Conservation (phyloP, 2,888 invertebrate genomes). For the Andrena bicolor region DNA sequence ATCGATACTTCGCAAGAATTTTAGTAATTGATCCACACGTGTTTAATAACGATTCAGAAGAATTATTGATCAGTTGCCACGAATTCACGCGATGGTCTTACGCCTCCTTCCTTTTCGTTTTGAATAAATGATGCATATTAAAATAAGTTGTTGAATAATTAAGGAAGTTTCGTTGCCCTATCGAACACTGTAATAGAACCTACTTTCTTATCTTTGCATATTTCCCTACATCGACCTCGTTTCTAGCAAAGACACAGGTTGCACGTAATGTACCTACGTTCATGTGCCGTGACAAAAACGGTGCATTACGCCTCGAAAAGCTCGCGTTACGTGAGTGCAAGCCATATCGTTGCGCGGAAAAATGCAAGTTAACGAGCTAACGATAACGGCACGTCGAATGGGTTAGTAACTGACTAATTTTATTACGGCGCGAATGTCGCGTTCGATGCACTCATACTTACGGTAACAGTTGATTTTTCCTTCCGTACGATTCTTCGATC, state of each 20-base stretch:
- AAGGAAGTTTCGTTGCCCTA: neutral
- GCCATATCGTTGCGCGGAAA: conserved; percentile 31
- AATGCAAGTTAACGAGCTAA: conserved; percentile 49
- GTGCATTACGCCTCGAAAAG: conserved; percentile 49
- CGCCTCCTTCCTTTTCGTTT: too few relatives aligned
- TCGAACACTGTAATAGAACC: neutral
- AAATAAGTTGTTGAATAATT: neutral
- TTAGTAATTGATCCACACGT: too few relatives aligned
- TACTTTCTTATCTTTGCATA: neutral
- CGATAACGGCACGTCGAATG: conserved; percentile 54
- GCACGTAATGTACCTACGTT: conserved; percentile 41
- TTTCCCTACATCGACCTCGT: conserved; percentile 6
- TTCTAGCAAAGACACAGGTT: neutral
- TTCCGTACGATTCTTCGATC: neutral
- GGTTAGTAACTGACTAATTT: conserved; percentile 59
- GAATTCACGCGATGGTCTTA: too few relatives aligned
- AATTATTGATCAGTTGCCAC: too few relatives aligned
- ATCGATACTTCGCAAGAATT: too few relatives aligned
- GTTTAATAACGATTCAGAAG: too few relatives aligned
- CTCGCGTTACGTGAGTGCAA: conserved; percentile 51
- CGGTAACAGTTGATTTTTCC: conserved; percentile 9
- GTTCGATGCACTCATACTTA: conserved; percentile 36
- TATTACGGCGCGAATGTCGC: conserved; percentile 45
- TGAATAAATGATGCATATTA: too few relatives aligned
- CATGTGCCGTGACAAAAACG: conserved; percentile 43